These are phyloP conservation scores for Cardiocondyla obscurior DNA, from an alignment of 1,140 invertebrate genomes.

Conservation along the genomic window DNA sequence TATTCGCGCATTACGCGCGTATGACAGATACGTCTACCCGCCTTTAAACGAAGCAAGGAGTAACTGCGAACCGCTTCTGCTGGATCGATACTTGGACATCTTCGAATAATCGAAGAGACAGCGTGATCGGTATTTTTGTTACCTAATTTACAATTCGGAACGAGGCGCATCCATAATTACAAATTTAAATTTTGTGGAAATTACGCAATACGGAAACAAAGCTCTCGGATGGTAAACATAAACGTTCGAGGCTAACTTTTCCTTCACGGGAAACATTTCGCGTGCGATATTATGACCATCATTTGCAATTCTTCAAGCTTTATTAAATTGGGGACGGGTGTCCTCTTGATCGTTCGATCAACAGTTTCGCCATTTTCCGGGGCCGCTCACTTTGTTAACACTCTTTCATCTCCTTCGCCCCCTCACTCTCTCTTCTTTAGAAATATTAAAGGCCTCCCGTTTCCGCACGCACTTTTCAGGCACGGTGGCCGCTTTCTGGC, in stretches of 20 bases:
- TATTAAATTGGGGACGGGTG: background rate
- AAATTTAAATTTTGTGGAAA: background rate
- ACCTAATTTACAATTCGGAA: background rate
- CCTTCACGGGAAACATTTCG: background rate
- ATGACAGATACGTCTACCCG: background rate
- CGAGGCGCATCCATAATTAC: background rate
- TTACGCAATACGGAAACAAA: background rate
- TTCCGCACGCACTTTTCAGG: slow-evolving; percentile 31
- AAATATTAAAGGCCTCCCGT: background rate
- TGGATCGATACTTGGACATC: background rate
- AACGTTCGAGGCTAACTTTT: background rate
- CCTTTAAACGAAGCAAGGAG: background rate
- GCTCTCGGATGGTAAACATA: background rate
- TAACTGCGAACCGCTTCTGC: background rate
- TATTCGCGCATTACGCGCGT: background rate
- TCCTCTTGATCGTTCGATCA: background rate
- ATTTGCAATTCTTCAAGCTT: background rate
- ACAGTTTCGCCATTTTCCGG: background rate
- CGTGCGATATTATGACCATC: background rate
- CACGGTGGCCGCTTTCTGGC: slow-evolving; percentile 36
- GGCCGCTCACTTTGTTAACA: background rate
- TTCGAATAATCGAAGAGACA: no score
- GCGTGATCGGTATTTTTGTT: background rate
- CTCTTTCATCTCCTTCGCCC: background rate
- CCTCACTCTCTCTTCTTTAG: background rate